phyloP scores from a whole-genome alignment of 2,797 vertebrate species.

The Fundulus diaphanus region DNA sequence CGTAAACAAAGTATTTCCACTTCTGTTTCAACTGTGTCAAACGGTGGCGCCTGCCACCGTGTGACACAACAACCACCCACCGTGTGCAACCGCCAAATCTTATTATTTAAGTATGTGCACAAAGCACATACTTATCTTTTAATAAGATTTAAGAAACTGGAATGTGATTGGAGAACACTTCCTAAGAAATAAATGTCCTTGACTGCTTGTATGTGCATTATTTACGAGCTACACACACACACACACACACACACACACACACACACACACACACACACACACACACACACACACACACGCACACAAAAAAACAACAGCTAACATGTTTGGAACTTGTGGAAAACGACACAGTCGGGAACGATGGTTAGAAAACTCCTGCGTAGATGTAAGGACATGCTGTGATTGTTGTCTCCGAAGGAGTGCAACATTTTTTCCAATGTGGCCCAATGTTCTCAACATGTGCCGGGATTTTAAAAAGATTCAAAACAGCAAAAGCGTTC shows the following conservation, averaged over 20 bases:
- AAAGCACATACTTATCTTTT: slow-evolving; percentile 9
- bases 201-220: not conserved
- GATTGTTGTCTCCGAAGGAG: slow-evolving; percentile 5
- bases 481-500: not conserved
- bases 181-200: slow-evolving; percentile 14
- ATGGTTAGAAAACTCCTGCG: not conserved
- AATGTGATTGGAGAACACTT: slow-evolving; percentile 8
- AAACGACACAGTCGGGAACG: not conserved
- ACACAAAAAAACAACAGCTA: no score
- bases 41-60: slow-evolving; percentile 21
- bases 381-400: not conserved
- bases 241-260: no score
- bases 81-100: slow-evolving; percentile 20
- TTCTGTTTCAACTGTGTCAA: slow-evolving; percentile 2
- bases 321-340: not conserved
- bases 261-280: no score
- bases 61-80: slow-evolving; percentile 19
- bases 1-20: slow-evolving; percentile 34
- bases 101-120: not conserved
- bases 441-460: not conserved
- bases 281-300: no score
- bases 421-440: no score
- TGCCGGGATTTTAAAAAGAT: not conserved
- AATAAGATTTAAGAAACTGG: slow-evolving; percentile 7
- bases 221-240: not conserved